These are phyloP conservation scores for Adrianichthys oophorus DNA, from an alignment of 2,797 vertebrate genomes.

Conservation along the genomic window DNA sequence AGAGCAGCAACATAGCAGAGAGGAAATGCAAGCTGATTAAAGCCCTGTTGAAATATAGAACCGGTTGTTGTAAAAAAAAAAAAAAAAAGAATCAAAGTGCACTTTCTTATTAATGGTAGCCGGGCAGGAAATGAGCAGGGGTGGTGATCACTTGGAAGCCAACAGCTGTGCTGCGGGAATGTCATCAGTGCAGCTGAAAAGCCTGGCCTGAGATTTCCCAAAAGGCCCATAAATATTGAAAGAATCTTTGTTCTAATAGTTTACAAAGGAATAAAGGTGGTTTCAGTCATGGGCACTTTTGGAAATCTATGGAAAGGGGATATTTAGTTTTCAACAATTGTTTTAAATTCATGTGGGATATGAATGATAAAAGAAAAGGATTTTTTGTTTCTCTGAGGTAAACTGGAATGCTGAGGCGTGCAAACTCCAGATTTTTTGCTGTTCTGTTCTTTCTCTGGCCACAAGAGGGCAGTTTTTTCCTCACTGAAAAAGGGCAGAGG, in stretches of 20 bases:
- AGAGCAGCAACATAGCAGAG: constrained; percentile 59
- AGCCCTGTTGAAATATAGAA: constrained; percentile 54
- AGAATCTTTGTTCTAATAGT: constrained; percentile 50
- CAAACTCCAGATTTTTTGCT: constrained; percentile 22
- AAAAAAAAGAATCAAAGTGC: constrained; percentile 57
- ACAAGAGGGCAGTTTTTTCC: constrained; percentile 76
- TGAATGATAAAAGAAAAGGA: constrained; percentile 49
- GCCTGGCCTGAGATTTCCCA: constrained; percentile 40
- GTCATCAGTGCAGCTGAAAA: constrained; percentile 28
- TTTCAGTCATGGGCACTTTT: constrained; percentile 34
- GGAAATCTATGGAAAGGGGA: constrained; percentile 24
- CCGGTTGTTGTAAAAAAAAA: constrained; percentile 39
- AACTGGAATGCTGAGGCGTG: constrained; percentile 40
- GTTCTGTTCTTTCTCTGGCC: constrained; percentile 40
- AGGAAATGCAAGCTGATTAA: constrained; percentile 73
- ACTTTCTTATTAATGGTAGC: constrained; percentile 70
- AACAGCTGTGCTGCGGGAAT: constrained; percentile 23
- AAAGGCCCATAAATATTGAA: constrained; percentile 47
- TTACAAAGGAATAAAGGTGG: constrained; percentile 34
- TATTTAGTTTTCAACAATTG: constrained; percentile 24
- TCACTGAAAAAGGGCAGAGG: constrained; percentile 44
- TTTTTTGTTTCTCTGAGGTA: constrained; percentile 37
- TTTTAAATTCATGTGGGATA: constrained; percentile 26
- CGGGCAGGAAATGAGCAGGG: constrained; percentile 69
- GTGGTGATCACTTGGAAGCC: constrained; percentile 47